Percentiles rank a stretch among this genome's conserved stretches.
These are phyloP conservation scores for Arctocebus calabarensis DNA, from an alignment of 2,797 vertebrate species.

Conservation along the genomic window DNA sequence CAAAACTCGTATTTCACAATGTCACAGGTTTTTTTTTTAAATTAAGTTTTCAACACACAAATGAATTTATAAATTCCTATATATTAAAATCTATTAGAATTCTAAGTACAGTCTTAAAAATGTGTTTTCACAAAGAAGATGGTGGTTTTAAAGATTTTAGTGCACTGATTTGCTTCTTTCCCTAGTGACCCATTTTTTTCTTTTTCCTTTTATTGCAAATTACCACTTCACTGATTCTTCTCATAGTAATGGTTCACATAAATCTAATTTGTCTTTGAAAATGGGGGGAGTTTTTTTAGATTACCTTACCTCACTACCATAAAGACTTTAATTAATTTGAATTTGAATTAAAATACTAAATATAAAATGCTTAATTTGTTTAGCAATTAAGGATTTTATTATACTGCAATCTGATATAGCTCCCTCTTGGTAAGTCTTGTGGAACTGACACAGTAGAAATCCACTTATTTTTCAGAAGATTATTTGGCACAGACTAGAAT, in stretches of 20 bases:
- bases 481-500: background rate
- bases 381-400: conserved; percentile 66
- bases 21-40: conserved; percentile 79
- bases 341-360: conserved; percentile 70
- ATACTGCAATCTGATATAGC: background rate
- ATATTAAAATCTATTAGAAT: conserved; percentile 71
- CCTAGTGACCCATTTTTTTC: conserved; percentile 79
- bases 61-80: conserved; percentile 82
- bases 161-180: conserved; percentile 75
- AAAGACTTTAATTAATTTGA: conserved; percentile 74
- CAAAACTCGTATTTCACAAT: conserved; percentile 77
- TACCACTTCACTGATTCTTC: conserved; percentile 80
- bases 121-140: conserved; percentile 61
- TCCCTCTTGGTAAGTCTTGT: conserved; percentile 16
- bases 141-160: conserved; percentile 57
- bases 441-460: conserved; percentile 15
- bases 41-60: conserved; percentile 72
- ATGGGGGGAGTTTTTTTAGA: conserved; percentile 59
- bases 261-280: conserved; percentile 83
- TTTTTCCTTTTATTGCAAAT: conserved; percentile 82
- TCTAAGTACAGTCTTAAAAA: conserved; percentile 68
- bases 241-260: conserved; percentile 77
- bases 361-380: conserved; percentile 67
- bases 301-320: conserved; percentile 66
- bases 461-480: conserved; percentile 27